Conservation (phyloP, 2,888 invertebrate species). For the Vannuccia rotundouncinata region DNA sequence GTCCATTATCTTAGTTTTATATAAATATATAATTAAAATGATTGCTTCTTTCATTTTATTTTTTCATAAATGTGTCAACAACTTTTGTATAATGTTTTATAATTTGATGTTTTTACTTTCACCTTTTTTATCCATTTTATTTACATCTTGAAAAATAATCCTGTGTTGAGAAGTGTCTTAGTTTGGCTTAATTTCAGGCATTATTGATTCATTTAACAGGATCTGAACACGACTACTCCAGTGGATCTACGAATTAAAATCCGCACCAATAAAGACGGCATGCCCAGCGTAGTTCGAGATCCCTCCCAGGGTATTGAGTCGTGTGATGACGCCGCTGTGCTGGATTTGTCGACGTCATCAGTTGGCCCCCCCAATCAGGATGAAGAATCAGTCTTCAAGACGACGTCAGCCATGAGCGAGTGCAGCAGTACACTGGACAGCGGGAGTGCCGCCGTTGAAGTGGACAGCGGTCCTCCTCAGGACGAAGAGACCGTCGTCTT, state of each 20-base stretch:
- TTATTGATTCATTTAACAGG: background rate
- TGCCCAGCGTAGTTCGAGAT: background rate
- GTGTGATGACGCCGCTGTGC: background rate
- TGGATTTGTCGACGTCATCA: background rate
- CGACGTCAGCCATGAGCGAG: background rate
- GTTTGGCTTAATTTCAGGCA: too few species aligned
- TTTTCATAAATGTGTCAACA: background rate
- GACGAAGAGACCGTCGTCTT: slow-evolving; percentile 21
- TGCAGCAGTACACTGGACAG: slow-evolving; percentile 10
- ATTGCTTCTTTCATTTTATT: background rate
- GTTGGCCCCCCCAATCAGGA: background rate
- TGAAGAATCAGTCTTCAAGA: background rate
- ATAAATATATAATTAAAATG: too few species aligned
- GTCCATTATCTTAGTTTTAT: too few species aligned
- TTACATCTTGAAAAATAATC: too few species aligned
- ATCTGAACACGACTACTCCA: background rate
- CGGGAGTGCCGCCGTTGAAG: background rate
- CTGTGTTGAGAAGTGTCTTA: too few species aligned
- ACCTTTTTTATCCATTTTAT: too few species aligned
- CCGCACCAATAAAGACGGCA: background rate
- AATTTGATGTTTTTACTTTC: background rate
- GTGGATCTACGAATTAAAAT: background rate
- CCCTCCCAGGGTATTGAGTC: background rate
- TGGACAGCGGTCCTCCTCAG: background rate
- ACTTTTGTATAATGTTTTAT: background rate